phyloP scores from a whole-genome alignment of 1,140 invertebrate species.

The Lordiphosa mommai region DNA sequence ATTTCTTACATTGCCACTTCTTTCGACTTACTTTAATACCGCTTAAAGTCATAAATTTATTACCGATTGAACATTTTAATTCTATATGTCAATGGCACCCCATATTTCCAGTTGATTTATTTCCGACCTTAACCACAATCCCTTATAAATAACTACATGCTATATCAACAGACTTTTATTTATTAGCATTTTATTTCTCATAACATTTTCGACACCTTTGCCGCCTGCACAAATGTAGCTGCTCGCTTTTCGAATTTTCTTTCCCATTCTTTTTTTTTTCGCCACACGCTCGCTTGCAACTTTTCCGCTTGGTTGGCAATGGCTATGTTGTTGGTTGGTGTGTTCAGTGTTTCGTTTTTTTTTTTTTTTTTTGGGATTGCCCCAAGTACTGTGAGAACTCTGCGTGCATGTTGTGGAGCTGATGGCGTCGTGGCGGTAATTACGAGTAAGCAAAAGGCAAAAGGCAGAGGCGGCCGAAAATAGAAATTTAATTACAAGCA shows the following conservation, averaged over 20 bases:
- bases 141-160: too few species aligned
- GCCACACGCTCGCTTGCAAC: constrained; percentile 42
- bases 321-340: constrained; percentile 8
- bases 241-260: background rate
- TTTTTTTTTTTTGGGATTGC: background rate
- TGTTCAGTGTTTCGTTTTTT: constrained; percentile 10
- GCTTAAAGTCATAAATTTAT: too few species aligned
- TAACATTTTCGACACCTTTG: constrained; percentile 19
- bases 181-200: too few species aligned
- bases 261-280: constrained; percentile 9
- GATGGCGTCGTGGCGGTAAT: constrained; percentile 25
- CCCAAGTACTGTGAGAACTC: constrained; percentile 35
- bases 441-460: constrained; percentile 15
- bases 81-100: too few species aligned
- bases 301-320: constrained; percentile 43
- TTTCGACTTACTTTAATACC: too few species aligned
- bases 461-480: constrained; percentile 22
- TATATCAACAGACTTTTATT: too few species aligned
- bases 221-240: constrained; percentile 29
- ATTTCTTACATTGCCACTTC: too few species aligned
- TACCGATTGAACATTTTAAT: too few species aligned
- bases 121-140: too few species aligned
- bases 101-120: too few species aligned
- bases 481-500: constrained; percentile 58
- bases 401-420: constrained; percentile 23